Evolutionary conservation across 2,113 vertebrate species (phyloP).

Genomic region (Syngnathoides biaculeatus): DNA sequence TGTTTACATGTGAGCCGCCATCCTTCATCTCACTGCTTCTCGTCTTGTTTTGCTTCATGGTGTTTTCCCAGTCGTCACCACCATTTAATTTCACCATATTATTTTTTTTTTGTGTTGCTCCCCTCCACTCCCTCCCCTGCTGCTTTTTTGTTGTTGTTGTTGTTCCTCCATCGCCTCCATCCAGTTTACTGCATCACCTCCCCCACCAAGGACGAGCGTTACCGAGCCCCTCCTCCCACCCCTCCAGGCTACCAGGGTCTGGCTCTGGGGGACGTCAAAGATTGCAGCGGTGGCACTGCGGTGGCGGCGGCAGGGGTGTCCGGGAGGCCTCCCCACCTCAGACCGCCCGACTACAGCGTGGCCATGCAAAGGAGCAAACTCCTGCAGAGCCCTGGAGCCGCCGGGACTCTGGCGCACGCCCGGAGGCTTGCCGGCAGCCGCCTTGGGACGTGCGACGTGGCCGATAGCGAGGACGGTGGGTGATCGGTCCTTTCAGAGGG

Average conservation of each 20-base stretch:
- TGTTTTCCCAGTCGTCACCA: constrained; percentile 71
- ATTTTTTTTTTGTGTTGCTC: constrained; percentile 66
- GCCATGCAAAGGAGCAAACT: constrained; percentile 96
- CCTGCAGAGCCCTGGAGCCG: constrained; percentile 75
- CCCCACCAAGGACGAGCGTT: constrained; percentile 92
- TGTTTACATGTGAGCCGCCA: constrained; percentile 48
- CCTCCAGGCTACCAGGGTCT: constrained; percentile 96
- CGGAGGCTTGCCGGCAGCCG: constrained; percentile 66
- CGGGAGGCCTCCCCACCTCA: constrained; percentile 80
- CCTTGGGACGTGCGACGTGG: constrained; percentile 58
- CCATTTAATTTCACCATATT: constrained; percentile 69
- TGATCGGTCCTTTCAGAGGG: background rate
- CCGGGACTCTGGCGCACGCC: constrained; percentile 71
- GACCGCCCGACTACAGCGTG: constrained; percentile 95
- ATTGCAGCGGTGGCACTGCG: constrained; percentile 51
- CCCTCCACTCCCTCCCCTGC: constrained; percentile 36
- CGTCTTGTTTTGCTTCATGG: constrained; percentile 53
- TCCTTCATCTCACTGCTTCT: constrained; percentile 64
- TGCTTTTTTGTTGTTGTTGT: background rate
- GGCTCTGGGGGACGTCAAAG: constrained; percentile 82
- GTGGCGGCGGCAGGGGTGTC: constrained; percentile 68
- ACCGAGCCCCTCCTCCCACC: constrained; percentile 93
- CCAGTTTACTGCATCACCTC: constrained; percentile 98
- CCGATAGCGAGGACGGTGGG: constrained; percentile 91
- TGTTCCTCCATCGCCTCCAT: constrained; percentile 64